phyloP scores from a whole-genome alignment of 92 coral and sea anemone genomes.

The Hydrozoanthus gracilis region DNA sequence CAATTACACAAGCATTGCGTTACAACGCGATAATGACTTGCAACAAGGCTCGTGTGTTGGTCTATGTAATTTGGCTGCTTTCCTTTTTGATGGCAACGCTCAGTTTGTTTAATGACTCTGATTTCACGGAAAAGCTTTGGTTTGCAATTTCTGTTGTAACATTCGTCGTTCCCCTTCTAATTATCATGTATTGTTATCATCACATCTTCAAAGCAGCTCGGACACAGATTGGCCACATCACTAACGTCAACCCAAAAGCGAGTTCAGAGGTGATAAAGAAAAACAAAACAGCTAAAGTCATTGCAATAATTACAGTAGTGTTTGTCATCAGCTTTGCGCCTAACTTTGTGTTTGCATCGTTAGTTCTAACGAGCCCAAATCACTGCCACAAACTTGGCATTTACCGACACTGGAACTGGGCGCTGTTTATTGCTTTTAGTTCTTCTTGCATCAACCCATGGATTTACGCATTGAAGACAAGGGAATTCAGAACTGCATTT shows the following conservation, averaged over 20 bases:
- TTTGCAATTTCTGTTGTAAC: conserved; percentile 5
- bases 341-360: conserved; percentile 16
- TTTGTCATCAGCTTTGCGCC: conserved; percentile 22
- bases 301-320: conserved; percentile 1
- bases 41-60: neutral
- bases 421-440: neutral
- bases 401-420: conserved; percentile 31
- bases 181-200: neutral
- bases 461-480: conserved; percentile 23
- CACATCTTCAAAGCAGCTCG: neutral
- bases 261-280: neutral
- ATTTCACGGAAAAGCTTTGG: neutral
- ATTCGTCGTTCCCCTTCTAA: neutral
- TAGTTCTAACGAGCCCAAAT: neutral
- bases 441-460: conserved; percentile 31
- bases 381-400: neutral
- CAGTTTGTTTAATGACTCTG: neutral
- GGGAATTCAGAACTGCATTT: neutral
- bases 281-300: conserved; percentile 1
- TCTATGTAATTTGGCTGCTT: neutral
- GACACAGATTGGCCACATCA: neutral
- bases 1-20: neutral
- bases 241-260: neutral
- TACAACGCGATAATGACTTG: neutral
- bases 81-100: neutral